phyloP scores from a whole-genome alignment of 2,888 invertebrate genomes.

The Omphaloscelis lunosa region DNA sequence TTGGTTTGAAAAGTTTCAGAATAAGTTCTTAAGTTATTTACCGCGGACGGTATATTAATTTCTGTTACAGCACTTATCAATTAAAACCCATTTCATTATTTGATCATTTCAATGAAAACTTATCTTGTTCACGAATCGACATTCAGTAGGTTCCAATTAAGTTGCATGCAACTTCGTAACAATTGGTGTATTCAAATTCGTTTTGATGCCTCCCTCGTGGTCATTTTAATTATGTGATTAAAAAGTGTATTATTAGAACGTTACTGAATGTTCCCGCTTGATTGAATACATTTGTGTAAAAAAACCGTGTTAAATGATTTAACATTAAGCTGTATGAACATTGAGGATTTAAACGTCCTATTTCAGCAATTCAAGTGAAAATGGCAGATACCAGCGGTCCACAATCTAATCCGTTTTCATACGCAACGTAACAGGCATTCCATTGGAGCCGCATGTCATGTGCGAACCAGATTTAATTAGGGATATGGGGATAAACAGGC shows the following conservation, averaged over 20 bases:
- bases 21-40: background rate
- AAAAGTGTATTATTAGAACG: slow-evolving; percentile 17
- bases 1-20: background rate
- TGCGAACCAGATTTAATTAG: slow-evolving; percentile 66
- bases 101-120: slow-evolving; percentile 56
- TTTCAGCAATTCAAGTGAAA: slow-evolving; percentile 41
- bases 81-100: slow-evolving; percentile 28
- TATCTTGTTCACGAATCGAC: slow-evolving; percentile 39
- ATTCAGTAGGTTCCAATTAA: slow-evolving; percentile 52
- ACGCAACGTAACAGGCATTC: slow-evolving; percentile 33
- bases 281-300: slow-evolving; percentile 1
- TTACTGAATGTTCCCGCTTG: background rate
- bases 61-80: background rate
- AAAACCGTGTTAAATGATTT: slow-evolving; percentile 3
- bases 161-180: slow-evolving; percentile 40
- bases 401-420: slow-evolving; percentile 53
- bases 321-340: background rate
- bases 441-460: slow-evolving; percentile 56
- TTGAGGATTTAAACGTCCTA: background rate
- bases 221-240: slow-evolving; percentile 26
- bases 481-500: slow-evolving; percentile 62
- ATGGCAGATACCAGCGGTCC: slow-evolving; percentile 7
- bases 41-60: background rate
- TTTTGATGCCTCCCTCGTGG: slow-evolving; percentile 25
- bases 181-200: slow-evolving; percentile 36